Evolutionary conservation across 1,140 invertebrate species (phyloP), one percentile per base, ranked within the genome.

Genomic region (Drepana arcuata): DNA sequence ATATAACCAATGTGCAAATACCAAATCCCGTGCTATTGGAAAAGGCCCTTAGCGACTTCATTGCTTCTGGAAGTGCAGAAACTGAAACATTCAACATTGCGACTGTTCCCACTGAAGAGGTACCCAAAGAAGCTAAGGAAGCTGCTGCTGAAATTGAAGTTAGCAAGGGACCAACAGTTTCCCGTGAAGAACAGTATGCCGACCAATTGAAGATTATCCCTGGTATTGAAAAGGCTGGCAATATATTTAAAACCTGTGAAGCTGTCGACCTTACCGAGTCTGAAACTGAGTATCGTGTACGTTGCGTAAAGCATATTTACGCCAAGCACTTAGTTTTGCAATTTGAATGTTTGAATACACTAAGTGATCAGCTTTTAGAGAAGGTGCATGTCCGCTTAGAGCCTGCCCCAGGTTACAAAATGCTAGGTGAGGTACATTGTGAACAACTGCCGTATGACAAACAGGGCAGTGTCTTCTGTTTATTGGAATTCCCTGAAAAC

Each of bases 281-380:
- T 1, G 97, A 99, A 84, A 99, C 96, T 0, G 98, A 99, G 83
- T 99, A 99, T 82, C 93, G 95, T 28, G 96, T 99, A 2, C 89
- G 92, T 48, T 98, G 96, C 70, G 87, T 97, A 25, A 99, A 99
- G 69, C 97, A 99, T 67, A 90, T 92, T 26, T 99, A 95, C 64
- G 83, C 87, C 1, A 87, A 92, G 31, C 91, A 96, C 83, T 73
- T 95, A 7, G 89, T 99, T 29, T 87, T 99, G 33, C 96, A 95
- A 79, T 98, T 98, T 78, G 94, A 97, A 80, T 96, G 95, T 73
- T 86, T 93, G 7, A 99, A 99, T 80, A 99, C 98, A 1, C 81
- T 99, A 26, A 92, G 92, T 43, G 96, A 99, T 79, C 96, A 98
- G 70, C 78, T 98, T 2, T 83, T 99, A 34, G 95, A 98, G 83